phyloP scores from a whole-genome alignment of 2,113 vertebrate genomes.

The Corythoichthys haematopterus region DNA sequence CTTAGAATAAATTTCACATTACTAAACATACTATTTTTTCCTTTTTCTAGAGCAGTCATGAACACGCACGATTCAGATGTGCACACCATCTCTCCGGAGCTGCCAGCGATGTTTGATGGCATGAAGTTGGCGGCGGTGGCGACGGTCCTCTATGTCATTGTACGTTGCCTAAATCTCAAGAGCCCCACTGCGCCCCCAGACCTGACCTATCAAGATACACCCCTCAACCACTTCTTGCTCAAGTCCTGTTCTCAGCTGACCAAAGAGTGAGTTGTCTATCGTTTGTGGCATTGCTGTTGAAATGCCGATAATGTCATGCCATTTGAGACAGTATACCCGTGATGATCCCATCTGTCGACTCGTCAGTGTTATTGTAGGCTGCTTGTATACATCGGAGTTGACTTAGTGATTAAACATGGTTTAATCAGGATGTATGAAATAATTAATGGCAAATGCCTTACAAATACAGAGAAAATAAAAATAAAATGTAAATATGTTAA shows the following conservation, averaged over 20 bases:
- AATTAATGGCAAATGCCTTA: not conserved
- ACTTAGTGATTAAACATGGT: not conserved
- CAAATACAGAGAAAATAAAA: slow-evolving; percentile 13
- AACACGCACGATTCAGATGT: slow-evolving; percentile 62
- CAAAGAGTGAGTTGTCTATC: slow-evolving; percentile 90
- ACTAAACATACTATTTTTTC: not conserved
- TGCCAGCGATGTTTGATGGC: slow-evolving; percentile 93
- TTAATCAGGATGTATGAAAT: not conserved
- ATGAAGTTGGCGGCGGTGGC: slow-evolving; percentile 94
- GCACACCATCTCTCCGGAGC: slow-evolving; percentile 78
- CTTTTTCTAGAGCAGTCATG: slow-evolving; percentile 63
- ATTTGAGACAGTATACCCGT: slow-evolving; percentile 23
- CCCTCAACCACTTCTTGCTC: slow-evolving; percentile 85
- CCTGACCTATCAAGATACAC: slow-evolving; percentile 87
- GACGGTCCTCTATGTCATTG: slow-evolving; percentile 89
- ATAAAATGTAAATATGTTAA: slow-evolving; percentile 10
- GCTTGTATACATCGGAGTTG: slow-evolving; percentile 11
- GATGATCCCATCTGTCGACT: slow-evolving; percentile 19
- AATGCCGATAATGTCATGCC: slow-evolving; percentile 8
- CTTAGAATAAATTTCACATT: not conserved
- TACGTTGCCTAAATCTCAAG: slow-evolving; percentile 94
- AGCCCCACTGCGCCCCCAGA: slow-evolving; percentile 91
- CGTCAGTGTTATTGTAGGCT: slow-evolving; percentile 16
- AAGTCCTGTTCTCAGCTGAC: slow-evolving; percentile 93
- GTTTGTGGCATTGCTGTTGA: slow-evolving; percentile 26